A percentile compares a stretch with the other conserved stretches of the same genome.
phyloP scores from a whole-genome alignment of 2,113 vertebrate genomes.

The Peromyscus leucopus region DNA sequence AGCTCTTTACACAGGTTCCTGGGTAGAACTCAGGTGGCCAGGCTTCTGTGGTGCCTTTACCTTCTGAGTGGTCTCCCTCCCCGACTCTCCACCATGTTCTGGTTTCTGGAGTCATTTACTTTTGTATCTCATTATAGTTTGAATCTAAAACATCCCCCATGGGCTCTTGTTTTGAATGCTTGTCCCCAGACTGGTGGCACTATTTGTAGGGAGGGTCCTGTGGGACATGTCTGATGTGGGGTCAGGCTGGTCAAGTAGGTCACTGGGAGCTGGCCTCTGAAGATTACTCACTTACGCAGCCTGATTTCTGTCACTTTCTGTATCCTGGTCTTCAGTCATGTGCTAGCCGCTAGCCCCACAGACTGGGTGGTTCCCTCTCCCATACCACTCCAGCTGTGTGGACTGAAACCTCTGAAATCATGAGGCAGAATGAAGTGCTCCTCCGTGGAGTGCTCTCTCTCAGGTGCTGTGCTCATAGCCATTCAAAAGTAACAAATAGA shows the following conservation, averaged over 20 bases:
- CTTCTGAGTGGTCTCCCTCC: not conserved
- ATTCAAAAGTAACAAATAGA: not conserved
- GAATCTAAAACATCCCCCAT: not conserved
- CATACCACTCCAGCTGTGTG: not conserved
- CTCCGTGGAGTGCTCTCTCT: too few relatives aligned
- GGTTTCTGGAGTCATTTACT: not conserved
- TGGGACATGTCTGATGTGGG: not conserved
- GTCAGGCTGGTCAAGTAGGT: not conserved
- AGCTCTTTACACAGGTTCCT: not conserved
- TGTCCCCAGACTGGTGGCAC: too few relatives aligned
- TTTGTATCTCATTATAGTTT: not conserved
- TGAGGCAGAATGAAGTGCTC: not conserved
- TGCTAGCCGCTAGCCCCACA: not conserved
- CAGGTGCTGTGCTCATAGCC: not conserved
- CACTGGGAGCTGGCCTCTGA: not conserved
- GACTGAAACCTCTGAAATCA: not conserved
- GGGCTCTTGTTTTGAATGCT: not conserved
- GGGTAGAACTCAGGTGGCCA: not conserved
- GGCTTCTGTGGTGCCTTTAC: not conserved
- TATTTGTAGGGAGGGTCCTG: not conserved
- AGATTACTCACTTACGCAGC: not conserved
- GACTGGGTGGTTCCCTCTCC: not conserved
- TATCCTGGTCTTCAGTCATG: not conserved
- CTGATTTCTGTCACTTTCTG: not conserved
- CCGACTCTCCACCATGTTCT: not conserved